A percentile compares a stretch with the other conserved stretches of the same genome.
Evolutionary conservation across 2,113 vertebrate species (phyloP).

Genomic region (Psilopogon haemacephalus): DNA sequence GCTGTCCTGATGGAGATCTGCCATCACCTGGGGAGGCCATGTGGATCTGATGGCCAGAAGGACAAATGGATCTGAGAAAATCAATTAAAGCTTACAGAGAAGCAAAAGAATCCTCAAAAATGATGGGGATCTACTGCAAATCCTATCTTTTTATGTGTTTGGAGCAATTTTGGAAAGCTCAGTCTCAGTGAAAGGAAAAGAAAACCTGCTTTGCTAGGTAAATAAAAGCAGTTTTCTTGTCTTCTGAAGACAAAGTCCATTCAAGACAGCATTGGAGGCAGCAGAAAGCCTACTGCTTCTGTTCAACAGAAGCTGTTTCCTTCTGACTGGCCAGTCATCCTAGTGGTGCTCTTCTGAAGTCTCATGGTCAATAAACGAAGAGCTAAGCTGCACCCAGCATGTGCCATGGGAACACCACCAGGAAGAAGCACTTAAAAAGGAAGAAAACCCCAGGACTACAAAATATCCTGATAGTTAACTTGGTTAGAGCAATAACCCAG

Average conservation of each 20-base stretch:
- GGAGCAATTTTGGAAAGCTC: neutral
- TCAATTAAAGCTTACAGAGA: neutral
- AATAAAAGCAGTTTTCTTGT: neutral
- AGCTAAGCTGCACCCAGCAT: neutral
- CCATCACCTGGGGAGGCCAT: neutral
- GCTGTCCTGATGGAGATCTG: conserved; percentile 5
- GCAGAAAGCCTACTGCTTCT: neutral
- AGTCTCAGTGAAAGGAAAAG: neutral
- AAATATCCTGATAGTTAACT: neutral
- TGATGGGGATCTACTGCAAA: neutral
- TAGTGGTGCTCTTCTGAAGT: neutral
- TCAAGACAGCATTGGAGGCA: neutral
- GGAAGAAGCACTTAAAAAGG: neutral
- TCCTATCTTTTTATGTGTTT: neutral
- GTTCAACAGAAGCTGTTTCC: neutral
- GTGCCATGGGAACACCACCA: neutral
- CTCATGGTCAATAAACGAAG: neutral
- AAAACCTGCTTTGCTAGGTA: neutral
- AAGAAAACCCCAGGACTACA: neutral
- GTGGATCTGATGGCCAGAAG: neutral
- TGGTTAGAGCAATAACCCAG: neutral
- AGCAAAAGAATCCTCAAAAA: neutral
- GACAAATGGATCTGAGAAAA: neutral
- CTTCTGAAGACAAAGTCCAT: neutral
- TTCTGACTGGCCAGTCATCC: neutral